Evolutionary conservation across 2,797 vertebrate species (phyloP), one percentile per base, ranked within the genome.

Genomic region (Micropoecilia bifurca): DNA sequence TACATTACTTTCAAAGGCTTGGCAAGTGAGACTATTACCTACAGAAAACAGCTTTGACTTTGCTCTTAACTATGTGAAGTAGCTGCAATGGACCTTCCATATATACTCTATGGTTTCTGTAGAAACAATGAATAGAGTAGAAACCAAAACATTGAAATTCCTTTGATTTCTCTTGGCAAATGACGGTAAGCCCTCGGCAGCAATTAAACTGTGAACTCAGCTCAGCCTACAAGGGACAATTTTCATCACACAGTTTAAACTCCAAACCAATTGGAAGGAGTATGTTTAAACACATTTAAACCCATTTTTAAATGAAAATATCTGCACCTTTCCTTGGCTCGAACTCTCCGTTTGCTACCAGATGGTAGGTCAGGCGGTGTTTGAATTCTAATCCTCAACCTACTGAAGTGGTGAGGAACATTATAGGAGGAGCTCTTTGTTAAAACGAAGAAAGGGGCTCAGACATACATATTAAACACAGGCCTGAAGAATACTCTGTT

Each of bases 391-490:
- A 77, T 90, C 77, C 82, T 89, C 61, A 33, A 89, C 77, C 77
- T 30, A 73, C 77, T 78, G 80, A 87, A 84, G 89, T 48, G 14
- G 78, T 66, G 81, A 81, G 78, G 77, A 48, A 68, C 71, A 78
- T 75, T 75, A 66, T 61, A 45, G 78, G 89, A 72, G 71, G 85
- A 72, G 72, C 63, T 87, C 85, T 79, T 83, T 86, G 89, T 85
- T 82, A 45, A 36, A 73, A 69, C 85, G 80, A 88, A 88, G 77
- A 80, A 92, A 93, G 89, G 74, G 76, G 85, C 87, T 89, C 80
- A 78, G 84, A 22, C 3, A 87, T 93, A 85, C 91, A 94, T 94
- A 95, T 93, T 94, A 93, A 95, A 94, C 87, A 92, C 87, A 78
- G 82, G 85, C 79, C 82, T 77, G 89, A 83, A 89, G 88, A 94